A percentile compares a stretch with the other conserved stretches of the same genome.
phyloP scores from a whole-genome alignment of 2,888 invertebrate species.

The Aproaerema taeniolella region DNA sequence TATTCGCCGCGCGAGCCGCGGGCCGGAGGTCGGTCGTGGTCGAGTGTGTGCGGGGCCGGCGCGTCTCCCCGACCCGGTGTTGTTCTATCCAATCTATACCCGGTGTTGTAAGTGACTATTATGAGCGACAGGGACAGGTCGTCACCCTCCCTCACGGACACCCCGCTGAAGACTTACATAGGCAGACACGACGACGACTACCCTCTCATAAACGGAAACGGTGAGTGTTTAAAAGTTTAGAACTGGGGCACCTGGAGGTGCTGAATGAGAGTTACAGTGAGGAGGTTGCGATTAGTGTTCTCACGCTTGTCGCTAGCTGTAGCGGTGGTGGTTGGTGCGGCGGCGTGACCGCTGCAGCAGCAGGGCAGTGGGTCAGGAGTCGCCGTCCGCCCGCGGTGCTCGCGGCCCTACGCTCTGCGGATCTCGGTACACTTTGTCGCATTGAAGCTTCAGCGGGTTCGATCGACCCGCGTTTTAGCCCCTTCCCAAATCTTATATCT shows the following conservation, averaged over 20 bases:
- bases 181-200: slow-evolving; percentile 89
- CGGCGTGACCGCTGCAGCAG: slow-evolving; percentile 22
- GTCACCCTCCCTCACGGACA: slow-evolving; percentile 92
- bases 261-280: slow-evolving; percentile 24
- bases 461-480: slow-evolving; percentile 53
- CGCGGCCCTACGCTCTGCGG: slow-evolving; percentile 24
- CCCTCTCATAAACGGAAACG: slow-evolving; percentile 87
- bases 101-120: slow-evolving; percentile 78
- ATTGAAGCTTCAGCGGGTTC: slow-evolving; percentile 54
- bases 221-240: slow-evolving; percentile 54
- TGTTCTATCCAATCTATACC: slow-evolving; percentile 44
- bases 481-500: slow-evolving; percentile 37
- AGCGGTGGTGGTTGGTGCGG: slow-evolving; percentile 30
- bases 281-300: slow-evolving; percentile 19
- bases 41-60: slow-evolving; percentile 65
- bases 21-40: slow-evolving; percentile 74
- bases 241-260: slow-evolving; percentile 22
- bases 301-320: slow-evolving; percentile 34
- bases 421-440: slow-evolving; percentile 54
- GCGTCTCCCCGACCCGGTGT: slow-evolving; percentile 55
- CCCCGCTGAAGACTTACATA: slow-evolving; percentile 91
- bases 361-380: slow-evolving; percentile 32
- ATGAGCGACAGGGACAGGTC: slow-evolving; percentile 95
- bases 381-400: slow-evolving; percentile 19
- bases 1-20: slow-evolving; percentile 74